Conservation (phyloP, 2,113 vertebrate genomes). For the Sceloporus undulatus region DNA sequence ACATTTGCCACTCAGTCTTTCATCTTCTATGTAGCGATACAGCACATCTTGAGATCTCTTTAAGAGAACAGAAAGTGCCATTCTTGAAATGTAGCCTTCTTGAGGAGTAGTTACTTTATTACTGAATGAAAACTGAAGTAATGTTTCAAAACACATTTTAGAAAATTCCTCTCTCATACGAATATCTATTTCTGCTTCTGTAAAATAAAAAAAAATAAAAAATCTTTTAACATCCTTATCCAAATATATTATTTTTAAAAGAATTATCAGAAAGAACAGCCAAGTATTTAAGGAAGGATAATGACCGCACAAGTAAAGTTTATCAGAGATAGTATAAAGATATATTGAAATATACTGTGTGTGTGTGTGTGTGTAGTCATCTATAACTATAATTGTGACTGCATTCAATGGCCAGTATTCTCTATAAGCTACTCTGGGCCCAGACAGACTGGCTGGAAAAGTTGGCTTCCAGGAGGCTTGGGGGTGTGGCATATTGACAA, state of each 20-base stretch:
- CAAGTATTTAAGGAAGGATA: not conserved
- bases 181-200: constrained; percentile 98
- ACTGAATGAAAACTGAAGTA: constrained; percentile 99
- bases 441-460: too few species aligned
- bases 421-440: too few species aligned
- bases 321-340: not conserved
- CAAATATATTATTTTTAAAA: not conserved
- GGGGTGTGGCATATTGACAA: too few species aligned
- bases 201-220: constrained; percentile 69
- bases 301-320: constrained; percentile 7
- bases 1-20: constrained; percentile 95
- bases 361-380: too few species aligned
- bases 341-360: not conserved
- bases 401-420: too few species aligned
- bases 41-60: constrained; percentile 96
- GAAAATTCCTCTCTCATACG: constrained; percentile 98
- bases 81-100: constrained; percentile 98
- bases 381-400: too few species aligned
- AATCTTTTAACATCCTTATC: constrained; percentile 49
- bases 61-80: constrained; percentile 96
- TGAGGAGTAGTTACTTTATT: constrained; percentile 96
- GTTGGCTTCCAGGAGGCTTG: too few species aligned
- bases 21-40: constrained; percentile 94
- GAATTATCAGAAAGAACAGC: not conserved
- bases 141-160: constrained; percentile 98